Percentiles rank a stretch among this genome's conserved stretches.
Conservation (phyloP, 2,113 vertebrate genomes). For the Eidolon helvum region DNA sequence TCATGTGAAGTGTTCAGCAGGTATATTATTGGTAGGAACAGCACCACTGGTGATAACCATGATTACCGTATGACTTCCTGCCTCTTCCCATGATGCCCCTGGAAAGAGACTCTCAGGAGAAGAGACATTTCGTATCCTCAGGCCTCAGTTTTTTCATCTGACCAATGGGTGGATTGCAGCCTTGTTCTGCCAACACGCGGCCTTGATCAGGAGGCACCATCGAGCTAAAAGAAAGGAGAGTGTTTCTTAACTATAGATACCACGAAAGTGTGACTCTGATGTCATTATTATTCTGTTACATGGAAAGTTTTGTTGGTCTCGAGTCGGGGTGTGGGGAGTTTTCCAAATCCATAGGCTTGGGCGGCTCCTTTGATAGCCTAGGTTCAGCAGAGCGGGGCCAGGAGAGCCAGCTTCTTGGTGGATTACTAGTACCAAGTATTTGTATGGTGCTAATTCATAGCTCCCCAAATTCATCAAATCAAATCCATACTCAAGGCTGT, state of each 20-base stretch:
- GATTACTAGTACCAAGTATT: background rate
- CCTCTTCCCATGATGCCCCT: background rate
- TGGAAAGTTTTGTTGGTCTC: background rate
- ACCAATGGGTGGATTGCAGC: background rate
- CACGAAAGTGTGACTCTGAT: accelerated
- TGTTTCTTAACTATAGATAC: background rate
- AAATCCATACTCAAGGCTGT: background rate
- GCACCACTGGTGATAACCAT: too few species aligned
- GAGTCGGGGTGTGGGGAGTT: background rate
- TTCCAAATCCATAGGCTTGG: background rate
- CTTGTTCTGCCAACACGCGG: background rate
- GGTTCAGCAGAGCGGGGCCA: background rate
- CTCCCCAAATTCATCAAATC: background rate
- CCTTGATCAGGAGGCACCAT: background rate
- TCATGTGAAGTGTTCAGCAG: accelerated
- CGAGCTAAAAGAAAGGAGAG: background rate
- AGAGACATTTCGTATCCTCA: background rate
- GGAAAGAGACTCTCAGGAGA: background rate
- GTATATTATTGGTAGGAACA: accelerated
- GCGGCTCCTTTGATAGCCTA: background rate
- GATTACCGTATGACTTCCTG: accelerated
- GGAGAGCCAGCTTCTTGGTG: background rate
- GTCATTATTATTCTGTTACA: too few species aligned
- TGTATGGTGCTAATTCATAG: background rate
- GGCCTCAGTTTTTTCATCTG: background rate